Percentiles rank a stretch among this genome's conserved stretches.
phyloP scores from a whole-genome alignment of 2,113 vertebrate genomes.

The Coryphaenoides rupestris region DNA sequence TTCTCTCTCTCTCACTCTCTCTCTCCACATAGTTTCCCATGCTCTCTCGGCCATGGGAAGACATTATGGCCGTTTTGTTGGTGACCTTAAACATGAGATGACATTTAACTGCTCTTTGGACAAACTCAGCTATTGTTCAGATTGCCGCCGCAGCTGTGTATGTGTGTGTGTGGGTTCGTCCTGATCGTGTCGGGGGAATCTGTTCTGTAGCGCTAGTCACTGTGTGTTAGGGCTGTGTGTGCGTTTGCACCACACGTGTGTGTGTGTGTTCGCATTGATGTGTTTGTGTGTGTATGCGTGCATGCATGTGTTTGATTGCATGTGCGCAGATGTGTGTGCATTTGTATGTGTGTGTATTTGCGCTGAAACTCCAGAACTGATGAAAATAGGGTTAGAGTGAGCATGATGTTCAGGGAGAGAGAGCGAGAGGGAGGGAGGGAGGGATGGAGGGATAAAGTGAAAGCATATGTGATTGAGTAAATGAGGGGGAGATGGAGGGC shows the following conservation, averaged over 20 bases:
- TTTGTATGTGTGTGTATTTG: neutral
- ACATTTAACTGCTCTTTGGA: slow-evolving; percentile 32
- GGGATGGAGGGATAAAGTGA: neutral
- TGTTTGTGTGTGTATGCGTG: too few species aligned
- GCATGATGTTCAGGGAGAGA: neutral
- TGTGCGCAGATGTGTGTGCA: neutral
- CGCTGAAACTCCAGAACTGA: too few species aligned
- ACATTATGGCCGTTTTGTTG: neutral
- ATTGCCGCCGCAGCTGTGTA: neutral
- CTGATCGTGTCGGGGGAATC: too few species aligned
- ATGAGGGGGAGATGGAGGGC: neutral
- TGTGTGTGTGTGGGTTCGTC: neutral
- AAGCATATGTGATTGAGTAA: neutral
- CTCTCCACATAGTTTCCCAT: neutral
- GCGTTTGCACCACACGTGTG: too few species aligned
- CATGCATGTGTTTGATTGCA: neutral
- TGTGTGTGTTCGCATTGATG: too few species aligned
- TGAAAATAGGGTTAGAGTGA: neutral
- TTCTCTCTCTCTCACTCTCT: neutral
- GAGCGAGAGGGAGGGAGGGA: neutral
- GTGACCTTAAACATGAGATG: slow-evolving; percentile 42
- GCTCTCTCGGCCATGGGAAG: too few species aligned
- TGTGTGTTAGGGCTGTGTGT: too few species aligned
- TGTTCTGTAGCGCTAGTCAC: too few species aligned
- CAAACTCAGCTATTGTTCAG: slow-evolving; percentile 7